Conservation (phyloP, 2,113 vertebrate species). For the Psammodynastes pulverulentus region DNA sequence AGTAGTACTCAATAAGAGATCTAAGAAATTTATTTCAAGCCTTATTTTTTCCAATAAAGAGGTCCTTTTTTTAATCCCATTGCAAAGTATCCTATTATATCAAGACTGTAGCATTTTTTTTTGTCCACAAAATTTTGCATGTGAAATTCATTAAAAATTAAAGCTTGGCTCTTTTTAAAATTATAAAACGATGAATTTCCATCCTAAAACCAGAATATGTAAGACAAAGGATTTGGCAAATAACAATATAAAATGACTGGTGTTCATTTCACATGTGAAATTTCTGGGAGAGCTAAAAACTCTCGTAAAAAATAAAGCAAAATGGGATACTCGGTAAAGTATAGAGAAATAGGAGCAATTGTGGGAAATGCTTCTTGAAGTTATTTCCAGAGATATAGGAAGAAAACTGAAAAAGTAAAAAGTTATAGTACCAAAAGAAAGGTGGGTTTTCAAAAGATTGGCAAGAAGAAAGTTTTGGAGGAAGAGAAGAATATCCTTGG, state of each 20-base stretch:
- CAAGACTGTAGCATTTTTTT: background rate
- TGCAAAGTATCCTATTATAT: background rate
- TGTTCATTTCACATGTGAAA: background rate
- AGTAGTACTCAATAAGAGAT: background rate
- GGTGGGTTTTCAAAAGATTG: background rate
- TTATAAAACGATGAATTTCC: background rate
- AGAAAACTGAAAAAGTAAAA: background rate
- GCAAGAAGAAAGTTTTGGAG: background rate
- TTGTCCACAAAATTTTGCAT: background rate
- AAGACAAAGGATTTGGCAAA: background rate
- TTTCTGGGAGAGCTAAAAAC: background rate
- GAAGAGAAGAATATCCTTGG: background rate
- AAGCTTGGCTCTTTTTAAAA: background rate
- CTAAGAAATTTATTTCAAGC: background rate
- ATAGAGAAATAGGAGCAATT: background rate
- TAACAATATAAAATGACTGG: background rate
- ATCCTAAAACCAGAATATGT: too few relatives aligned
- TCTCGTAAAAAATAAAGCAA: background rate
- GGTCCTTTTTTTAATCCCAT: background rate
- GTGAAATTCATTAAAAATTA: background rate
- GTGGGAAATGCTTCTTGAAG: background rate
- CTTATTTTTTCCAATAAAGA: background rate
- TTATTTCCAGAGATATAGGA: background rate
- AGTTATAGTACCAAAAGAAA: background rate
- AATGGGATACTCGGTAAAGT: too few relatives aligned